Evolutionary conservation across 1,140 invertebrate species (phyloP).

Genomic region (Drosophila nebulosa): DNA sequence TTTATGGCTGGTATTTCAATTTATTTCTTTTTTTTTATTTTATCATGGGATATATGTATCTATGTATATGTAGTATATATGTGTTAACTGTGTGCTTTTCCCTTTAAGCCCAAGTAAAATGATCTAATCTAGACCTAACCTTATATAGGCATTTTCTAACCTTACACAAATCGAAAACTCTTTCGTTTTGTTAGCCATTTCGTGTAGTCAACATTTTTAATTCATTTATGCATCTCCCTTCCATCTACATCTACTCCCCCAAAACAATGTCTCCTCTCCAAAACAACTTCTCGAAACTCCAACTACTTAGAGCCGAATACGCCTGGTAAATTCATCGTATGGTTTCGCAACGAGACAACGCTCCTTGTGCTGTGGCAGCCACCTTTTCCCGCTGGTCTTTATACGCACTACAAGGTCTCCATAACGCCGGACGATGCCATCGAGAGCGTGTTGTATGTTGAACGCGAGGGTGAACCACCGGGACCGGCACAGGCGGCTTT

Average conservation of each 20-base stretch:
- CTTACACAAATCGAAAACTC: not conserved
- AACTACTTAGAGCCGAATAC: slow-evolving; percentile 90
- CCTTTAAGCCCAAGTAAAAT: not conserved
- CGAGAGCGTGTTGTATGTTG: slow-evolving; percentile 93
- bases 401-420: slow-evolving; percentile 94
- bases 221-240: not conserved
- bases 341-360: slow-evolving; percentile 97
- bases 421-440: slow-evolving; percentile 94
- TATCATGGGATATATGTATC: not conserved
- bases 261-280: slow-evolving; percentile 3
- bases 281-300: not conserved
- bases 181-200: not conserved
- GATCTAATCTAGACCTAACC: not conserved
- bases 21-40: too few species aligned
- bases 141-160: not conserved
- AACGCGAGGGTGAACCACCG: slow-evolving; percentile 95
- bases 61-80: not conserved
- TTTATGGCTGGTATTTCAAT: too few species aligned
- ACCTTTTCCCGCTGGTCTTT: slow-evolving; percentile 94
- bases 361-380: slow-evolving; percentile 96
- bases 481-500: slow-evolving; percentile 96
- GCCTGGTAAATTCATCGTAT: slow-evolving; percentile 97
- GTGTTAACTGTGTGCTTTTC: not conserved
- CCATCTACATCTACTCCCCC: not conserved
- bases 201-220: not conserved